phyloP scores from a whole-genome alignment of 2,797 vertebrate species.

The Knipowitschia caucasica region DNA sequence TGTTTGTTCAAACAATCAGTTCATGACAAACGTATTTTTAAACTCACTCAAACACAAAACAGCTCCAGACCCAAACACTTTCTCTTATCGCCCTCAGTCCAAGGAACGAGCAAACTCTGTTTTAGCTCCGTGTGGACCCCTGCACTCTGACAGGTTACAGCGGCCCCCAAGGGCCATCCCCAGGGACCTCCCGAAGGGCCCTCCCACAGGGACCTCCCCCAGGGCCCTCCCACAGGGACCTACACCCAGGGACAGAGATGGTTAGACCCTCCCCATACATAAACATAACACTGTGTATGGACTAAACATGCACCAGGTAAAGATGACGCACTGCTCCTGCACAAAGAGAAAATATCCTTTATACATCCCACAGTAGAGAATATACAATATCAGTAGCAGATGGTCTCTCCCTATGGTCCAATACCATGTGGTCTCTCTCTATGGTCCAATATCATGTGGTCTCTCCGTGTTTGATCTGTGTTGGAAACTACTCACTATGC shows the following conservation, averaged over 20 bases:
- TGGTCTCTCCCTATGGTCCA: too few species aligned
- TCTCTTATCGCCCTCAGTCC: slow-evolving; percentile 8
- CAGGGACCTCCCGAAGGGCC: too few species aligned
- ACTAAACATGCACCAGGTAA: slow-evolving; percentile 76
- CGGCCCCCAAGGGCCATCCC: slow-evolving; percentile 42
- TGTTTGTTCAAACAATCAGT: too few species aligned
- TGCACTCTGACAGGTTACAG: slow-evolving; percentile 49
- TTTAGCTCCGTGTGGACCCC: slow-evolving; percentile 38
- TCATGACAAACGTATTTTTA: background rate
- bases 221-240: too few species aligned
- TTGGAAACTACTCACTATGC: too few species aligned
- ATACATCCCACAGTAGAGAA: too few species aligned
- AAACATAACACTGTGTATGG: slow-evolving; percentile 70
- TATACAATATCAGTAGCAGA: too few species aligned
- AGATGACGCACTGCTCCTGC: slow-evolving; percentile 52
- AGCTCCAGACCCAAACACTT: slow-evolving; percentile 8
- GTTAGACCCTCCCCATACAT: slow-evolving; percentile 60
- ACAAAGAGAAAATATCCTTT: too few species aligned
- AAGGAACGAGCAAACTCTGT: slow-evolving; percentile 40
- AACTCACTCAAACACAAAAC: background rate
- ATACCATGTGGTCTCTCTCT: too few species aligned
- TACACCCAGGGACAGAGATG: slow-evolving; percentile 50
- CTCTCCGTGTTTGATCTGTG: too few species aligned
- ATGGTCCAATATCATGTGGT: too few species aligned
- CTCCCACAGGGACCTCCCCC: too few species aligned